Evolutionary conservation across 1,140 invertebrate species (phyloP).

Genomic region (Ectropis grisescens): DNA sequence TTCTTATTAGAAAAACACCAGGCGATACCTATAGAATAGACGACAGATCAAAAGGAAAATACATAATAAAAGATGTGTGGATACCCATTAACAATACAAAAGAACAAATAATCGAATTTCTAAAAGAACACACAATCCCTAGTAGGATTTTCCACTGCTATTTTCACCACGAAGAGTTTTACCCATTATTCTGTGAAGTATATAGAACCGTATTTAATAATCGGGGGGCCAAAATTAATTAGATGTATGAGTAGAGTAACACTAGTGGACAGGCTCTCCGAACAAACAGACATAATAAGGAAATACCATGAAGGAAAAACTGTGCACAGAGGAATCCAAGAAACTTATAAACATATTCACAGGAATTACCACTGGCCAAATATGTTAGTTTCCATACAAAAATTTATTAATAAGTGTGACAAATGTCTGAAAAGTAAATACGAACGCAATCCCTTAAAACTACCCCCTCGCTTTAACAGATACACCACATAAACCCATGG

Average conservation of each 20-base stretch:
- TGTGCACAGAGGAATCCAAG: conserved; percentile 70
- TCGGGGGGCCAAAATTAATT: conserved; percentile 6
- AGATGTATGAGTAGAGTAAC: conserved; percentile 7
- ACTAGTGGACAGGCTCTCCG: conserved; percentile 1
- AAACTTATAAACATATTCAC: no score
- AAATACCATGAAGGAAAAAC: conserved; percentile 11
- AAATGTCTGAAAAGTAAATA: no score
- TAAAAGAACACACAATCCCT: conserved; percentile 21
- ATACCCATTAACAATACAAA: conserved; percentile 19
- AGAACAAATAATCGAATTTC: conserved; percentile 13
- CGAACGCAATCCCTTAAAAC: no score
- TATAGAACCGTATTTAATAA: conserved; percentile 6
- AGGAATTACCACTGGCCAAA: no score
- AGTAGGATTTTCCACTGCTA: conserved; percentile 21
- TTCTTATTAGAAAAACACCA: no score
- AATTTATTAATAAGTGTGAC: no score
- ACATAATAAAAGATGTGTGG: conserved; percentile 22
- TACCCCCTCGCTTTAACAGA: no score
- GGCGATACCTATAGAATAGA: conserved; percentile 13
- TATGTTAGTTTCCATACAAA: no score
- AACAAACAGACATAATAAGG: conserved; percentile 4
- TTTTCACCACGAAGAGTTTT: conserved; percentile 17
- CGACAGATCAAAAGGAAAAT: conserved; percentile 19
- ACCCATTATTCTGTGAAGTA: conserved; percentile 12
- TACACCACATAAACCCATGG: no score